Evolutionary conservation across 2,888 invertebrate genomes (phyloP), one percentile per base, ranked within the genome.

Genomic region (Stenolophus ochropezus): DNA sequence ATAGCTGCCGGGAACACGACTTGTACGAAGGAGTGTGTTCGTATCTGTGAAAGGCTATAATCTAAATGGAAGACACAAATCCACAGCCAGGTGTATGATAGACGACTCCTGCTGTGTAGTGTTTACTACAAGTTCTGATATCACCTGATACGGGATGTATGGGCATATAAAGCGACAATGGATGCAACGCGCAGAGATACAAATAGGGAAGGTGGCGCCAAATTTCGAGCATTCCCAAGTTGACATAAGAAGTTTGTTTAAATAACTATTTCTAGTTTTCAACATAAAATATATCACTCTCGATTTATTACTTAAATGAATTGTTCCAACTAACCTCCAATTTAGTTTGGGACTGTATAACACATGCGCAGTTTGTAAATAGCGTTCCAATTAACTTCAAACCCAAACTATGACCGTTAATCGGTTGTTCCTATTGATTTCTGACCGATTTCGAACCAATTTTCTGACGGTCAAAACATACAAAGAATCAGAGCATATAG

Each of bases 131-230:
- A 23, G 42, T 47, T 42, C 49, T n/a, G 71, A 79, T 79, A 79
- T 79, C 20, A 33, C 14, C 33, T 77, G 78, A 78, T 78, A 78
- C 23, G 21, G 61, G 21, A 77, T 77, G 47, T 77, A 77, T 65
- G 78, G 6, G 47, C 65, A 58, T 49, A 65, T 65, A 78, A 78
- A 61, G 61, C 78, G 78, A 78, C 65, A 78, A 78, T 78, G 65
- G 78, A 42, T 58, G 23, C 77, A 58, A 42, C 33, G 42, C 77
- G 78, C 23, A 25, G 51, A 78, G 65, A 65, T 78, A 78, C 65
- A 78, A 78, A 78, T 78, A 78, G 65, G 47, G n/a, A n/a, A 42
- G 4, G 33, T 42, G 11, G 11, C 2, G 11, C 1, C 33, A 8
- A 42, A 11, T 42, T 42, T 42, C 33, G 33, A 11, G 11, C 33